Evolutionary conservation across 1,140 invertebrate species (phyloP).

Genomic region (Tetranychus cinnabarinus): DNA sequence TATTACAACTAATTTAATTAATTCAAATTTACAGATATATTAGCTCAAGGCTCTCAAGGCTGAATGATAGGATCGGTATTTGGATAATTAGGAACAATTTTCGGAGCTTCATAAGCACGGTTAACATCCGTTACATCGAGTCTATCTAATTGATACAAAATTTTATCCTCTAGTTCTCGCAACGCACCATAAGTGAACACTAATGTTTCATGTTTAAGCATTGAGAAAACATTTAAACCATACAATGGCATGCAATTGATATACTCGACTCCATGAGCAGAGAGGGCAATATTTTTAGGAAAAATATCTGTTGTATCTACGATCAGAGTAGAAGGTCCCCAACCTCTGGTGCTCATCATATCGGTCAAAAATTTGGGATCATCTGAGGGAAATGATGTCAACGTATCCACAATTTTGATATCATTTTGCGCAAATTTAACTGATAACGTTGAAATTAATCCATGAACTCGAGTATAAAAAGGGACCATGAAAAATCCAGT

Average conservation of each 20-base stretch:
- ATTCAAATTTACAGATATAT: too few species aligned
- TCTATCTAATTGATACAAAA: slow-evolving; percentile 50
- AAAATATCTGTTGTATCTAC: slow-evolving; percentile 65
- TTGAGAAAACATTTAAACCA: slow-evolving; percentile 48
- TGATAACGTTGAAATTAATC: slow-evolving; percentile 55
- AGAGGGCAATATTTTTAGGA: slow-evolving; percentile 57
- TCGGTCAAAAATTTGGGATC: slow-evolving; percentile 46
- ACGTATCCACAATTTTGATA: slow-evolving; percentile 61
- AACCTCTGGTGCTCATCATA: slow-evolving; percentile 53
- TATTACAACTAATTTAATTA: too few species aligned
- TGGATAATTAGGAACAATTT: neutral
- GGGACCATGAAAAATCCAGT: slow-evolving; percentile 82
- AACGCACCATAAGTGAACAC: slow-evolving; percentile 63
- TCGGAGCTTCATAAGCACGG: neutral
- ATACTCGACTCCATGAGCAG: slow-evolving; percentile 35
- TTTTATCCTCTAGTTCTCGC: slow-evolving; percentile 56
- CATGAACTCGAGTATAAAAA: slow-evolving; percentile 41
- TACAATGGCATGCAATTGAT: slow-evolving; percentile 90
- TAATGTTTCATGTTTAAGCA: slow-evolving; percentile 87
- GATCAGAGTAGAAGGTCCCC: slow-evolving; percentile 87
- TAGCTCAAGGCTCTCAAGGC: too few species aligned
- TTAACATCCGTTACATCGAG: slow-evolving; percentile 22
- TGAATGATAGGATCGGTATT: neutral
- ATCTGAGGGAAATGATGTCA: slow-evolving; percentile 53
- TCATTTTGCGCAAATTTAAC: slow-evolving; percentile 84